Evolutionary conservation across 1,140 invertebrate species (phyloP).

Genomic region (Scaptodrosophila lebanonensis): DNA sequence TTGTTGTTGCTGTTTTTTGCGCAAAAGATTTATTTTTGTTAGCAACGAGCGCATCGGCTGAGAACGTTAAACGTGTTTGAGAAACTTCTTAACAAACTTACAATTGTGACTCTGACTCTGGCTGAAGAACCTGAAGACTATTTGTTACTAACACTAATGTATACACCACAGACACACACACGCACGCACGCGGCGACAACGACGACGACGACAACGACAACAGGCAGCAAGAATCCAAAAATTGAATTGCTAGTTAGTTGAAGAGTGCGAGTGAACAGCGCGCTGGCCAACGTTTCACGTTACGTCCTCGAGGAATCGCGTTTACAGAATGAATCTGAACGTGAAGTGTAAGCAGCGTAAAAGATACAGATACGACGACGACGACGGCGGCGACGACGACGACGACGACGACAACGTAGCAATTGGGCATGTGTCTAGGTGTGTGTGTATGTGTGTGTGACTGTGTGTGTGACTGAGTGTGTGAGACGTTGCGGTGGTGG

Average conservation of each 20-base stretch:
- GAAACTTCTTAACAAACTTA: background rate
- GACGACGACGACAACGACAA: too few species aligned
- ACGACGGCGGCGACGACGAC: slow-evolving; percentile 33
- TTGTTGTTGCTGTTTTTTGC: background rate
- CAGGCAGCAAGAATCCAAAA: too few species aligned
- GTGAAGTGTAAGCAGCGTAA: slow-evolving; percentile 77
- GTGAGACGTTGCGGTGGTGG: slow-evolving; percentile 39
- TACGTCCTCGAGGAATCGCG: slow-evolving; percentile 77
- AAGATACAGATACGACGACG: slow-evolving; percentile 61
- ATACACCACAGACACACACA: too few species aligned
- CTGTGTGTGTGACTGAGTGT: slow-evolving; percentile 19
- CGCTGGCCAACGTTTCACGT: slow-evolving; percentile 75
- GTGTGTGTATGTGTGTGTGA: slow-evolving; percentile 14
- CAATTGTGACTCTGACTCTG: background rate
- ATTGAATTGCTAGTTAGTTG: slow-evolving; percentile 51
- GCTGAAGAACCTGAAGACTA: too few species aligned
- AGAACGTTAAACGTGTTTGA: too few species aligned
- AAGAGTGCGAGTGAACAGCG: slow-evolving; percentile 50
- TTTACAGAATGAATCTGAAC: slow-evolving; percentile 77
- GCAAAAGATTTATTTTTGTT: slow-evolving; percentile 4
- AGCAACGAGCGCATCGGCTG: background rate
- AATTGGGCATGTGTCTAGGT: slow-evolving; percentile 22
- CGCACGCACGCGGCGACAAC: slow-evolving; percentile 28
- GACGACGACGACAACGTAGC: slow-evolving; percentile 26
- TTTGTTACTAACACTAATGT: too few species aligned